Evolutionary conservation across 2,888 invertebrate genomes (phyloP), one percentile per base, ranked within the genome.

Genomic region (Eilema caniola): DNA sequence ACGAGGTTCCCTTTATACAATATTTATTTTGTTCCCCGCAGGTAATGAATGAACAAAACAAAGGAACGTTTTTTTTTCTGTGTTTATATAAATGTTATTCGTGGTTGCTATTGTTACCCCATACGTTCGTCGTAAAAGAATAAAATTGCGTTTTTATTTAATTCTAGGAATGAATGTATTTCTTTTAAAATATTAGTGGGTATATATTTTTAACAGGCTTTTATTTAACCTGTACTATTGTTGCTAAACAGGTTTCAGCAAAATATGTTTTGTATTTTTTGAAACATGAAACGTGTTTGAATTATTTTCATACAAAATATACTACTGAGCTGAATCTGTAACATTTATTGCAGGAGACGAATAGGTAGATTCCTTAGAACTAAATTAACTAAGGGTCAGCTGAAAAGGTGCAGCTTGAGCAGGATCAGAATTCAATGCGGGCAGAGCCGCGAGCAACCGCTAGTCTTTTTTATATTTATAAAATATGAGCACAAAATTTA

Each of bases 11-110:
- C 25, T 53, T 64, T 64, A n/a, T 16, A 56, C 47, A 28, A 53
- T 23, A 14, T 53, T 20, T 47, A 47, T 25, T 41, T 62, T 25
- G 25, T 62, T 25, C n/a, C 31, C 2, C 31, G 61, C 31, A n/a
- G n/a, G 31, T 61, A 61, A 33, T 62, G 33, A 33, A 61, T 23
- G 60, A 31, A 60, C 57, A 24, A 61, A 63, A 37, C 33, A 37
- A 37, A 37, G 41, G 23, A 59, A 59, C 41, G 10, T 47, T 47
- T 47, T 47, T 41, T 10, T n/a, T 20, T 47, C 28, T 12, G 20
- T 47, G 10, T 12, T 47, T 24, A 28, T 28, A 59, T 47, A 47
- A 41, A 20, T 20, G 47, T 53, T 53, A n/a, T 47, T 47, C 20
- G 20, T 37, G 37, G 37, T 37, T 3, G 37, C 37, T 37, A 37